A percentile compares a stretch with the other conserved stretches of the same genome.
Conservation (phyloP, 2,888 invertebrate genomes). For the Parnassius smintheus region DNA sequence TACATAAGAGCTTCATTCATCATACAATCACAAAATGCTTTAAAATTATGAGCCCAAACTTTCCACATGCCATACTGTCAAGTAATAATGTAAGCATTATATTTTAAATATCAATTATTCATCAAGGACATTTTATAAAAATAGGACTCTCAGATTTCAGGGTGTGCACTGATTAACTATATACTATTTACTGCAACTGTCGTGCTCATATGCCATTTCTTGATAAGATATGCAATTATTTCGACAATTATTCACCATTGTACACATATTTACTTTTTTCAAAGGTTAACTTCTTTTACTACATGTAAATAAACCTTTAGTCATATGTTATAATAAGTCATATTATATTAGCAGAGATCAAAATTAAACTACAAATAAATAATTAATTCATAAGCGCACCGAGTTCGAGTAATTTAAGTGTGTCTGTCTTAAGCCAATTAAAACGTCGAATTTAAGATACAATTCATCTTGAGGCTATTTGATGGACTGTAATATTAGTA, state of each 20-base stretch:
- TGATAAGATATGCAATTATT: too few relatives aligned
- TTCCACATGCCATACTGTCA: conserved; percentile 20
- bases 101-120: conserved; percentile 17
- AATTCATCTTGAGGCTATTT: too few relatives aligned
- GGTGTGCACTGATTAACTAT: conserved; percentile 5
- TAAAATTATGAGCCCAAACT: conserved; percentile 31
- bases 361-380: conserved; percentile 11
- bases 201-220: neutral
- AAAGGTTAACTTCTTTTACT: too few relatives aligned
- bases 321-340: neutral
- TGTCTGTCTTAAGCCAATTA: conserved; percentile 6
- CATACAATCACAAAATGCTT: conserved; percentile 44
- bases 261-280: too few relatives aligned
- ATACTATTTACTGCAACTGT: conserved; percentile 3
- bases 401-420: conserved; percentile 19
- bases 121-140: conserved; percentile 21
- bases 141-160: conserved; percentile 17
- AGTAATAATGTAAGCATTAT: too few relatives aligned
- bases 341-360: conserved; percentile 20
- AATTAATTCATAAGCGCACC: conserved; percentile 21
- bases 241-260: too few relatives aligned
- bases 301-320: too few relatives aligned
- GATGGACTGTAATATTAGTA: too few relatives aligned
- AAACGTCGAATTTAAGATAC: neutral
- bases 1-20: conserved; percentile 59